Percentiles rank a stretch among this genome's conserved stretches.
phyloP scores from a whole-genome alignment of 2,113 vertebrate genomes.

The Amblyopsis rosae region DNA sequence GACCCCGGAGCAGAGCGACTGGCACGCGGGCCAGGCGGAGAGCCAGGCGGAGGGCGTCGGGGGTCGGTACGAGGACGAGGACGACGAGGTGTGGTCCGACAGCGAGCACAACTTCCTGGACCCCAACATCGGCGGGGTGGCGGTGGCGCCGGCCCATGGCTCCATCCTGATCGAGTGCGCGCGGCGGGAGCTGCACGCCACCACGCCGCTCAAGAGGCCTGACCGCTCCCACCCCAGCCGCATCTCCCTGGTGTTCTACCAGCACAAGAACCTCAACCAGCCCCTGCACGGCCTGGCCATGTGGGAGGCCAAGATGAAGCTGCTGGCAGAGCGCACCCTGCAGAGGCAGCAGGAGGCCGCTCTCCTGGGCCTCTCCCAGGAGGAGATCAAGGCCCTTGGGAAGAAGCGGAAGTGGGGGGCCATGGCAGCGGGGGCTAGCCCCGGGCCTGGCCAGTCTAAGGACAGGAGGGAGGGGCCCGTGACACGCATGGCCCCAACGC shows the following conservation, averaged over 20 bases:
- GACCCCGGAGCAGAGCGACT: conserved; percentile 71
- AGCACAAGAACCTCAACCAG: conserved; percentile 99
- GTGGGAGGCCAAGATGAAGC: conserved; percentile 99
- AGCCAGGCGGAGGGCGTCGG: conserved; percentile 73
- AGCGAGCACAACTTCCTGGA: conserved; percentile 99
- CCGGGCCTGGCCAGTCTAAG: conserved; percentile 79
- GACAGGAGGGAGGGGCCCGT: conserved; percentile 78
- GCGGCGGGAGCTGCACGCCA: conserved; percentile 93
- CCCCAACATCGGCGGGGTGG: conserved; percentile 93
- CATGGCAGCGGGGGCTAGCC: conserved; percentile 64
- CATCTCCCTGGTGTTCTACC: conserved; percentile 99
- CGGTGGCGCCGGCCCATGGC: conserved; percentile 91
- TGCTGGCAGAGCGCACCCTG: conserved; percentile 87
- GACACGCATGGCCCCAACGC: conserved; percentile 86
- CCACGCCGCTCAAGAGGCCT: conserved; percentile 94
- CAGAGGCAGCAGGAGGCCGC: conserved; percentile 91
- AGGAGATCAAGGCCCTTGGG: conserved; percentile 87
- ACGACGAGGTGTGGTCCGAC: conserved; percentile 87
- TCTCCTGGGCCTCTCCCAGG: conserved; percentile 86
- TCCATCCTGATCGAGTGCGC: conserved; percentile 97
- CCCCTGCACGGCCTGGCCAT: conserved; percentile 92
- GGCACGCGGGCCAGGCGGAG: conserved; percentile 80
- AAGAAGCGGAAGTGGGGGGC: conserved; percentile 96
- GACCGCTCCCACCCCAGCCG: conserved; percentile 94
- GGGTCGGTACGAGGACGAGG: conserved; percentile 51